Conservation (phyloP, 2,797 vertebrate species). For the Taenioides sp. region DNA sequence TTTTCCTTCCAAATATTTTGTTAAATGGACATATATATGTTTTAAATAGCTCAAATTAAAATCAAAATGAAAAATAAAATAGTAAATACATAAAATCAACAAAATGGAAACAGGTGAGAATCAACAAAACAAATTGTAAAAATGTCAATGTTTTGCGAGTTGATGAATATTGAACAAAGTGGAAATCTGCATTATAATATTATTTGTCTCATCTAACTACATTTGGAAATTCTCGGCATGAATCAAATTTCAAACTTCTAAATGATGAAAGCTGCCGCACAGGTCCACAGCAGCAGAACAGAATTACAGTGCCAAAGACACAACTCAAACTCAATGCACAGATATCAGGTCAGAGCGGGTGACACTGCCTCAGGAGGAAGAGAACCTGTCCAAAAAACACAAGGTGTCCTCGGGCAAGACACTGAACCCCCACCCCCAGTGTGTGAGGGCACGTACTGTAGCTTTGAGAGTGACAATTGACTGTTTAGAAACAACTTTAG, state of each 20-base stretch:
- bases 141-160: no score
- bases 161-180: background rate
- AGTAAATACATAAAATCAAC: no score
- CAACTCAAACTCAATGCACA: background rate
- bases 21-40: no score
- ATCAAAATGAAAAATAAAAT: no score
- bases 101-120: no score
- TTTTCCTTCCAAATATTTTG: no score
- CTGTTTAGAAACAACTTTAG: background rate
- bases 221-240: no score
- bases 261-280: background rate
- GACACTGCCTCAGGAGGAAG: background rate
- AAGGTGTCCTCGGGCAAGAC: slow-evolving; percentile 8
- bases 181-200: background rate
- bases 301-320: background rate
- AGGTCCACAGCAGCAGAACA: background rate
- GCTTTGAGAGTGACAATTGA: background rate
- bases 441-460: background rate
- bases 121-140: no score
- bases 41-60: no score
- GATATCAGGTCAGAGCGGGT: background rate
- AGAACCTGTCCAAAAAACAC: background rate
- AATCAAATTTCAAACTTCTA: background rate
- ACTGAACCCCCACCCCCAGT: background rate
- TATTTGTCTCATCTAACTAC: no score